phyloP scores from a whole-genome alignment of 2,888 invertebrate genomes.

The Petrolisthes manimaculis region DNA sequence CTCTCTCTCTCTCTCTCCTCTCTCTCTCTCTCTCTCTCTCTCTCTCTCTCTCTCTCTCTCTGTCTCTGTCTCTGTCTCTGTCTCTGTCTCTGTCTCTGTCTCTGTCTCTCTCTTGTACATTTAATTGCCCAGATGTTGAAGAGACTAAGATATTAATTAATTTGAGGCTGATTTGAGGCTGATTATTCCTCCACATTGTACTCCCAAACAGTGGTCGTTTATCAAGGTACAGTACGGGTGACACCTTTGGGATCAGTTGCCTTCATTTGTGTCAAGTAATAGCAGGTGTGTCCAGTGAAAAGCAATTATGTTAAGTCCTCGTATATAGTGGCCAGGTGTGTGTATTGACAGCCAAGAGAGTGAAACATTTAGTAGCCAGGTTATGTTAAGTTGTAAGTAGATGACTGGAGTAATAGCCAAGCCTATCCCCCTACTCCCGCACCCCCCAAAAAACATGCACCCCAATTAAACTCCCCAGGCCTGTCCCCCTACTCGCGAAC shows the following conservation, averaged over 20 bases:
- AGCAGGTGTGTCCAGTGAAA: no score
- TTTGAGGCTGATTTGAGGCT: no score
- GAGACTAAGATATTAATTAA: no score
- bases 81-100: not conserved
- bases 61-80: not conserved
- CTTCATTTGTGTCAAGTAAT: no score
- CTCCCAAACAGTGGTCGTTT: not conserved
- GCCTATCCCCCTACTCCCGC: not conserved
- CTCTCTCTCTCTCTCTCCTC: not conserved
- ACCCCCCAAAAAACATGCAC: not conserved
- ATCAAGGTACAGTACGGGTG: not conserved
- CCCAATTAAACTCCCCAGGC: not conserved
- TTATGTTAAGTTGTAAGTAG: no score
- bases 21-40: not conserved
- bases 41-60: no score
- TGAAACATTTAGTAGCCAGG: no score
- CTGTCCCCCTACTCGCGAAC: not conserved
- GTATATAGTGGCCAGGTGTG: no score
- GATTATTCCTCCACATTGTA: not conserved
- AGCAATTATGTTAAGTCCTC: no score
- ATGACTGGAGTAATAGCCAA: no score
- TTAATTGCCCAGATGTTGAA: not conserved
- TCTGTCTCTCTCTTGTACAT: slow-evolving; percentile 11
- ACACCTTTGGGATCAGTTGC: no score
- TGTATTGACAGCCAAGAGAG: no score